A percentile compares a stretch with the other conserved stretches of the same genome.
phyloP scores from a whole-genome alignment of 64 coral and sea anemone genomes.

The Pocillopora verrucosa region DNA sequence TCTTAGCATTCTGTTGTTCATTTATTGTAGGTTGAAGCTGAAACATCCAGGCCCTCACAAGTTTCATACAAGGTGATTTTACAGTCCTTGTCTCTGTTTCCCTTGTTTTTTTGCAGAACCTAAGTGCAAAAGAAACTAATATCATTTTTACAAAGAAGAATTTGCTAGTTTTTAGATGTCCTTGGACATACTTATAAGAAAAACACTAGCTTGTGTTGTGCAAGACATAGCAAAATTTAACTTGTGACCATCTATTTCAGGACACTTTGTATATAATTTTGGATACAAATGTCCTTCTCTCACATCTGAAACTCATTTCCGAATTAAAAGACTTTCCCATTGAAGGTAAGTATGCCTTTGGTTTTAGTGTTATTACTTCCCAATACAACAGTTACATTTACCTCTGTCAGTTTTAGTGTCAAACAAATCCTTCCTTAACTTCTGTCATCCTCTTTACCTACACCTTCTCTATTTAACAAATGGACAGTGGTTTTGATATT shows the following conservation, averaged over 20 bases:
- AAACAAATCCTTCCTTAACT: too few relatives aligned
- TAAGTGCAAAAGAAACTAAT: background rate
- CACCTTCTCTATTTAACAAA: too few relatives aligned
- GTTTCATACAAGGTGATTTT: background rate
- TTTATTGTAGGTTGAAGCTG: background rate
- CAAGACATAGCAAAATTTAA: too few relatives aligned
- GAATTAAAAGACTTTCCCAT: constrained; percentile 95
- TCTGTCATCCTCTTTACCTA: too few relatives aligned
- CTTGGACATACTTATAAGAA: too few relatives aligned
- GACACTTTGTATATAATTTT: constrained; percentile 85
- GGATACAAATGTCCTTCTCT: constrained; percentile 96
- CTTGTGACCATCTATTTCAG: constrained; percentile 27
- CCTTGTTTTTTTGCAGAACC: background rate
- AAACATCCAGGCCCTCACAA: background rate
- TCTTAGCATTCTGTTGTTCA: background rate
- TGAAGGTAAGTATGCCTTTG: constrained; percentile 60
- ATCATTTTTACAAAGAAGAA: background rate
- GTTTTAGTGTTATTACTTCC: background rate
- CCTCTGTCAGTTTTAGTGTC: too few relatives aligned
- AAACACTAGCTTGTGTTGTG: too few relatives aligned
- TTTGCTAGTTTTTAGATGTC: too few relatives aligned
- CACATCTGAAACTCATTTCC: constrained; percentile 92
- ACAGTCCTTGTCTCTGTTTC: background rate
- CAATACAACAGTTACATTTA: too few relatives aligned
- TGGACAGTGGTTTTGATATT: too few relatives aligned